phyloP scores from a whole-genome alignment of 1,140 invertebrate species.

The Heliothis virescens region DNA sequence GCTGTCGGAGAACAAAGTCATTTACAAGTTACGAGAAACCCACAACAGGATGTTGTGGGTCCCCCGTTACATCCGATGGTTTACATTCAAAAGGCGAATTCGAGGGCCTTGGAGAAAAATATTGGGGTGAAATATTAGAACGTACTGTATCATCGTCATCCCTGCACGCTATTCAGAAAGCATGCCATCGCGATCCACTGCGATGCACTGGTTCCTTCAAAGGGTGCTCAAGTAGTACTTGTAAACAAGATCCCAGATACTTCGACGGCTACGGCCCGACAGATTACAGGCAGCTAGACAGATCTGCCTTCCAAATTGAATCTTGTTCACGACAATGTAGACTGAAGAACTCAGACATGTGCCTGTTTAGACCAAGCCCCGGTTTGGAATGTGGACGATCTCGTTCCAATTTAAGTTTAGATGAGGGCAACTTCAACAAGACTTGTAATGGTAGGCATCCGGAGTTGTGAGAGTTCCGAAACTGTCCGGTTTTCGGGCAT shows the following conservation, averaged over 20 bases:
- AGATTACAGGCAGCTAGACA: constrained; percentile 81
- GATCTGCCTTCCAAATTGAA: constrained; percentile 84
- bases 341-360: constrained; percentile 82
- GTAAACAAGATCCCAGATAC: constrained; percentile 80
- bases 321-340: constrained; percentile 81
- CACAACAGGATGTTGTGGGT: constrained; percentile 81
- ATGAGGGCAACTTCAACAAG: constrained; percentile 84
- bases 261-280: constrained; percentile 79
- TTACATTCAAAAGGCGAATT: constrained; percentile 87
- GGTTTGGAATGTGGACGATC: constrained; percentile 79
- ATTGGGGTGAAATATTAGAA: constrained; percentile 92
- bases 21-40: constrained; percentile 81
- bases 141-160: constrained; percentile 90
- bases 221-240: constrained; percentile 72
- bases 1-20: constrained; percentile 79
- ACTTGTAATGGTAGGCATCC: constrained; percentile 82
- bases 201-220: constrained; percentile 83
- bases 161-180: constrained; percentile 88
- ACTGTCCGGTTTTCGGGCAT: constrained; percentile 84
- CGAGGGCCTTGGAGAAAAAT: constrained; percentile 91
- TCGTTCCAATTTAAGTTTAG: constrained; percentile 83
- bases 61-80: constrained; percentile 80
- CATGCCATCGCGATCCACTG: constrained; percentile 81
- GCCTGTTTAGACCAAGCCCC: constrained; percentile 79
- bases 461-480: constrained; percentile 85